These are phyloP conservation scores for Gymnopithys bicolor DNA, from an alignment of 2,797 vertebrate species.

Conservation along the genomic window DNA sequence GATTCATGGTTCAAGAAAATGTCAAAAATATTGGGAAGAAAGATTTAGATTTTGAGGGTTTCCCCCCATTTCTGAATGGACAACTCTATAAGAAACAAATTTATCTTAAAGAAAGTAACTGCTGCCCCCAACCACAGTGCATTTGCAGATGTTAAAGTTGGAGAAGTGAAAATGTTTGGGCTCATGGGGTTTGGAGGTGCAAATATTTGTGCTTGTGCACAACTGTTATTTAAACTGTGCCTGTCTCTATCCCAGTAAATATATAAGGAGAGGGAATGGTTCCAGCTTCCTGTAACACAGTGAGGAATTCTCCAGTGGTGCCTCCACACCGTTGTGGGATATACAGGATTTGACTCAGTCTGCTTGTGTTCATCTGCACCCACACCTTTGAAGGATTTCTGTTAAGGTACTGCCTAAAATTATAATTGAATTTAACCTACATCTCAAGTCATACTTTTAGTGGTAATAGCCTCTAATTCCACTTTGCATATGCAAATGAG, in stretches of 20 bases:
- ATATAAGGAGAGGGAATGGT: not conserved
- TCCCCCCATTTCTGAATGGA: not conserved
- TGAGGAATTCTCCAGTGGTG: not conserved
- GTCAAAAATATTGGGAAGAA: not conserved
- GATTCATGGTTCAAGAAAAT: not conserved
- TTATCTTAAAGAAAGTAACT: not conserved
- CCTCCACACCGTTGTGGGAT: rapidly evolving
- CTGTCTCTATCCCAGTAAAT: not conserved
- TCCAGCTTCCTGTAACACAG: not conserved
- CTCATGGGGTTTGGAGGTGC: not conserved
- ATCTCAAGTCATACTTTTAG: not conserved
- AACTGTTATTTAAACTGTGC: not conserved
- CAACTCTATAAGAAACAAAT: not conserved
- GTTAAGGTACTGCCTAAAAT: not conserved
- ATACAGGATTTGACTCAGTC: not conserved
- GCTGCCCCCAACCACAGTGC: not conserved
- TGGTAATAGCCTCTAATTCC: not conserved
- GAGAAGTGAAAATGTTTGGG: not conserved
- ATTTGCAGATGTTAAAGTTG: not conserved
- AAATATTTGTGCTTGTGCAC: not conserved
- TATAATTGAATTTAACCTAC: not conserved
- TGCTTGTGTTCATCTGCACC: not conserved
- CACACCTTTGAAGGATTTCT: not conserved
- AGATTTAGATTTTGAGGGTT: not conserved
- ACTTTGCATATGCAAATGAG: not conserved